These are phyloP conservation scores for Glyptemys insculpta DNA, from an alignment of 2,797 vertebrate genomes.

Conservation along the genomic window DNA sequence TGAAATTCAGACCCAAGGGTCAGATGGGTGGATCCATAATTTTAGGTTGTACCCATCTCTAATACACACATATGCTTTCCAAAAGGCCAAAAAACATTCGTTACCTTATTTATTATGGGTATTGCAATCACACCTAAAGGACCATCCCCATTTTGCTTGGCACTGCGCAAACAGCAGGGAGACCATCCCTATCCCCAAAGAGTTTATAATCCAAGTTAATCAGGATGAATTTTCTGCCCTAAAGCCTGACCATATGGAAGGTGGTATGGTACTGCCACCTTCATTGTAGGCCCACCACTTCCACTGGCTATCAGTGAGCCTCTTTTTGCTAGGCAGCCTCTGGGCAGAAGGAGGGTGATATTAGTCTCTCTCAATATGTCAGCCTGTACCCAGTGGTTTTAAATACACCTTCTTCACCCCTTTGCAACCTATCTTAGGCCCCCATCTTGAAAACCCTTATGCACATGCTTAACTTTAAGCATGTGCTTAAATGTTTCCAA, in stretches of 20 bases:
- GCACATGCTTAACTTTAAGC: too few species aligned
- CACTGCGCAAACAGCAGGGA: not conserved
- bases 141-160: not conserved
- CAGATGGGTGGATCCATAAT: not conserved
- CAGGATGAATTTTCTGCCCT: not conserved
- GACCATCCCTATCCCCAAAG: not conserved
- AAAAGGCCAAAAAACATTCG: not conserved
- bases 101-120: accelerated
- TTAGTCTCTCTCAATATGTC: not conserved
- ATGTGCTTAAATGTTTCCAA: not conserved
- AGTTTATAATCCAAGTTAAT: not conserved
- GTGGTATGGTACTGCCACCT: not conserved
- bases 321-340: not conserved
- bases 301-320: not conserved
- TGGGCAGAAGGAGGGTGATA: not conserved
- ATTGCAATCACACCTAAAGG: not conserved
- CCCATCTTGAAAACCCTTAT: not conserved
- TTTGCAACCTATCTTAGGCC: not conserved
- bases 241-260: not conserved
- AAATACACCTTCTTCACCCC: not conserved
- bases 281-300: not conserved
- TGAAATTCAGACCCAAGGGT: slow-evolving; percentile 6
- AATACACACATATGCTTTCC: not conserved
- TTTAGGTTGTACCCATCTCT: not conserved
- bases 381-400: not conserved